Conservation (phyloP, 2,888 invertebrate species). For the Ischnura elegans region DNA sequence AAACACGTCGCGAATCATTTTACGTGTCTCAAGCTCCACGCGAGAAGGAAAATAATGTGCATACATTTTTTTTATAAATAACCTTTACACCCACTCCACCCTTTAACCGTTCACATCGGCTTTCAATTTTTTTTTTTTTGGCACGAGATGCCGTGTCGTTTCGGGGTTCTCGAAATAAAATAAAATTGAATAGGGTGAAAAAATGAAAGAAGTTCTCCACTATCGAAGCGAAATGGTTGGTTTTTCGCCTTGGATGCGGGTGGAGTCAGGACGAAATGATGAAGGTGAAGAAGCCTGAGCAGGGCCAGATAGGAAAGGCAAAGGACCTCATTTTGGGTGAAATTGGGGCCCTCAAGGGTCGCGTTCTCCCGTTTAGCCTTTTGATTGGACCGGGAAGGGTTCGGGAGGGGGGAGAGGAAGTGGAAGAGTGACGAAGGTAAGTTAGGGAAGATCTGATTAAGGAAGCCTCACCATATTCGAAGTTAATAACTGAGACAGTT, state of each 20-base stretch:
- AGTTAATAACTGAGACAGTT: too few species aligned
- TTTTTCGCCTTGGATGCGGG: neutral
- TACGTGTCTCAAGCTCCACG: neutral
- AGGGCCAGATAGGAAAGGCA: neutral
- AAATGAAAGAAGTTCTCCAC: neutral
- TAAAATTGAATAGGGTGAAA: neutral
- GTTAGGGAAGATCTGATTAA: too few species aligned
- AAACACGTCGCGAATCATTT: neutral
- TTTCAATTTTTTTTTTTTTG: slow-evolving; percentile 28
- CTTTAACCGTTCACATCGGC: neutral
- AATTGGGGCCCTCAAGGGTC: neutral
- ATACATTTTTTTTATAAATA: too few species aligned
- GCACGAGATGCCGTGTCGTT: neutral
- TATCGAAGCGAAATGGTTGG: neutral
- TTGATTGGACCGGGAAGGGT: neutral
- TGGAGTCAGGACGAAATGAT: neutral
- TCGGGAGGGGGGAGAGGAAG: neutral
- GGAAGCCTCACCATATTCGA: too few species aligned
- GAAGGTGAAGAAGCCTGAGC: slow-evolving; percentile 13
- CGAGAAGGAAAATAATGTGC: neutral
- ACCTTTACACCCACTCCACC: too few species aligned
- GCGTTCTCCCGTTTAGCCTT: neutral
- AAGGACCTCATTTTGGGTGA: neutral
- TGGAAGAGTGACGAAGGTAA: too few species aligned
- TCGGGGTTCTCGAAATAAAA: neutral